Base-by-base conservation (phyloP, 2,888 invertebrate genomes). In the Periphyllus acericola region DNA sequence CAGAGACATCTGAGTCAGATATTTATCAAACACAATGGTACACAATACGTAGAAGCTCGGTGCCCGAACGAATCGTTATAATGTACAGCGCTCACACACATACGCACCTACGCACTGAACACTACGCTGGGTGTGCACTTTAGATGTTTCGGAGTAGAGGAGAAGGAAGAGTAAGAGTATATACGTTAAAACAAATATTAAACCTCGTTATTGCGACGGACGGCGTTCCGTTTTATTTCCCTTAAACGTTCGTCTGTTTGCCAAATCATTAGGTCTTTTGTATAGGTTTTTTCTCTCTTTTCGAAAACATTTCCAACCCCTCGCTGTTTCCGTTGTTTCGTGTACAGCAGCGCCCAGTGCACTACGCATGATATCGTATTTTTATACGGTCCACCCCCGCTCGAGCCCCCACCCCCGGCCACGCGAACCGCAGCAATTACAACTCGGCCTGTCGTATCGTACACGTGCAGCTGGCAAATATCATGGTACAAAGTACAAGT, bases 201-300 rank as follows among this genome's bases (percentile, higher is more conserved):
- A 72, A 72, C 34, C 72, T 72, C 34, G 72, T 72, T 72, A 72
- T 72, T 34, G 34, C 34, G 19, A 19, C 21, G 34, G 71, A 32
- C 71, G 71, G 60, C 60, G n/a, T 29, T 68, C 68, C n/a, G 34
- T 72, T 72, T 72, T 72, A 36, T 72, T 36, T 34, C 34, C 36
- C 72, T 21, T 72, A 72, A 72, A 72, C 72, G 72, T 72, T 36
- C 72, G 36, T 72, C 21, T 72, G 72, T 72, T 72, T 72, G 72
- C 34, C 72, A 72, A 72, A 72, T 72, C 72, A 72, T 72, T 72
- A 72, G 34, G 19, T 14, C 34, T 29, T 68, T 29, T 29, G 68
- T n/a, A 25, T 1, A 11, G n/a, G 6, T 25, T 29, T 25, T 29
- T 11, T n/a, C 4, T 29, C 29, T 11, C n/a, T 6, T 60, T 6